These are phyloP conservation scores for Acromyrmex heyeri DNA, from an alignment of 1,140 invertebrate genomes.

Conservation along the genomic window DNA sequence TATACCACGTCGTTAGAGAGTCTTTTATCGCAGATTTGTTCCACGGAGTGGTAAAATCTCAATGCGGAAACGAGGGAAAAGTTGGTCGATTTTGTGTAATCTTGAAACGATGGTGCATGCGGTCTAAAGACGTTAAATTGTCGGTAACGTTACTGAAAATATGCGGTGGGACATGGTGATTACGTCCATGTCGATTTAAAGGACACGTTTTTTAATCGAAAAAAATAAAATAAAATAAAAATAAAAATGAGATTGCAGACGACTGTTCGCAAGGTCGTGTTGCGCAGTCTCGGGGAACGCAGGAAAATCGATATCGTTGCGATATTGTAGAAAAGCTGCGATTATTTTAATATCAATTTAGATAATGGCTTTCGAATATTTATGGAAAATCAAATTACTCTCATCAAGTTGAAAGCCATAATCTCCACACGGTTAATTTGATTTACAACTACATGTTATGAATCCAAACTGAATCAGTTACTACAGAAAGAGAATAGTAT, in stretches of 20 bases:
- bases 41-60: slow-evolving; percentile 4
- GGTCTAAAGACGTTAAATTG: slow-evolving; percentile 22
- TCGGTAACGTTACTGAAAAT: slow-evolving; percentile 19
- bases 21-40: slow-evolving; percentile 41
- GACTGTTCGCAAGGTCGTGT: neutral
- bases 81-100: neutral
- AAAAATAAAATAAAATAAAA: neutral
- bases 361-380: slow-evolving; percentile 19
- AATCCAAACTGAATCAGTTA: slow-evolving; percentile 2
- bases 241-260: neutral
- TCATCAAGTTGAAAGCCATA: slow-evolving; percentile 27
- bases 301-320: slow-evolving; percentile 30
- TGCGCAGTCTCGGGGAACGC: slow-evolving; percentile 30
- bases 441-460: neutral
- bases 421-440: neutral
- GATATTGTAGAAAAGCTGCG: slow-evolving; percentile 1
- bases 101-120: slow-evolving; percentile 10
- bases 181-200: slow-evolving; percentile 17
- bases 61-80: neutral
- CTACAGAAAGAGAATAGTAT: neutral
- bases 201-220: neutral
- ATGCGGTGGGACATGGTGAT: neutral
- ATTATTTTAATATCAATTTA: slow-evolving; percentile 52
- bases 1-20: slow-evolving; percentile 29
- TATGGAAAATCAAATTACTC: slow-evolving; percentile 14